Evolutionary conservation across 2,797 vertebrate species (phyloP), one percentile per base, ranked within the genome.

Genomic region (Pygocentrus nattereri): DNA sequence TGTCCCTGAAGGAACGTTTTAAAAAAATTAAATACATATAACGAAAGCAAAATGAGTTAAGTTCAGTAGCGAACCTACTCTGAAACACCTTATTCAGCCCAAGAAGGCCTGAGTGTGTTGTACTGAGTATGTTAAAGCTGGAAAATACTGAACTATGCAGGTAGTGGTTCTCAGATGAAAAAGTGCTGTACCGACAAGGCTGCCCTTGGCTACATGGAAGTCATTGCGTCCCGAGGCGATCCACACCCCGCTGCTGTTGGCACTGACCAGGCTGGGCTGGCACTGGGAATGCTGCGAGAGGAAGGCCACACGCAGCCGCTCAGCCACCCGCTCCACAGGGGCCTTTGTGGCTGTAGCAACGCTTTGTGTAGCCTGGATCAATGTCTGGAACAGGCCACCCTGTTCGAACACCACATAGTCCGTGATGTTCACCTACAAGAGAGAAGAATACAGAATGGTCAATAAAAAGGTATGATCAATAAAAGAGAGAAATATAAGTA

Each of bases 361-460:
- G 0, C 95, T 96, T 12, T 98, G 97, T 0, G 97, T 98, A 74
- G 98, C 97, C 56, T 97, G 97, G 83, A 99, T 94, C 71, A 99
- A 93, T 0, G 96, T 97, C 92, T 98, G 98, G 92, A 99, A 98
- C 4, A 99, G 85, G 84, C 97, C 97, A 86, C 96, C 95, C 91
- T 98, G 97, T 86, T 99, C 97, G n/a, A 99, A 98, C 71, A 99
- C 96, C 70, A 98, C 97, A 25, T 99, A 99, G 94, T 99, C 98
- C 0, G 97, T 98, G 83, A 99, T 96, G 90, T 96, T 97, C 88
- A 99, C 97, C 98, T 99, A 87, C 4, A 78, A 15, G 47, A 75
- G 73, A 76, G 7, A 67, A 19, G 19, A 1, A 13, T 3, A 73
- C 19, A 25, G 16, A 21, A 12, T 25, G 47, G 5, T 3, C n/a